Base-by-base conservation (phyloP, 1,140 invertebrate genomes). In the Hyles euphorbiae region DNA sequence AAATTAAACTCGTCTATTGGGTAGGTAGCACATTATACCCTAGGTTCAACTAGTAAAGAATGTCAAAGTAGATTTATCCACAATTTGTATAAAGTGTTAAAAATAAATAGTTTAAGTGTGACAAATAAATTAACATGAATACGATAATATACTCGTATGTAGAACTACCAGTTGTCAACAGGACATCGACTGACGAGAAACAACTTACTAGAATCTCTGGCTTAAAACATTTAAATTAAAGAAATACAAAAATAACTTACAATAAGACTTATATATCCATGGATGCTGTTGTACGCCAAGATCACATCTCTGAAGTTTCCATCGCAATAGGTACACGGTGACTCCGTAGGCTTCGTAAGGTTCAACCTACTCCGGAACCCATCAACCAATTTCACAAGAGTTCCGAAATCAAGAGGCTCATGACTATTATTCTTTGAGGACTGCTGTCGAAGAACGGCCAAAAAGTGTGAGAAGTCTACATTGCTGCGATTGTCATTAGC, bases 241-340 rank as follows among this genome's bases (percentile, higher is more conserved):
- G 6, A 43, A 47, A 10, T 36, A 10, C 36, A 54, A 44, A 49
- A 48, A 12, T 60, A 67, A 82, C 86, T 86, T 71, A 89, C 87
- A 53, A 90, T 76, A 34, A 90, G 65, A 61, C 88, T 90, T 53
- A 89, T 71, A 53, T 88, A 90, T 64, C 88, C 88, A 57, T 90
- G 87, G n/a, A 89, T 78, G 52, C 77, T 83, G 61, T 90, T 88
- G 60, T 90, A 90, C 2, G 80, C 76, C 5, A 80, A 64, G 50
- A 89, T 68, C 7, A 88, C 56, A 43, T 89, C 85, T 10, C 80
- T 71, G 9, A 90, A 76, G 50, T 63, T 78, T 3, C 88, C 87
- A 3, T 79, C 81, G 49, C 88, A 90, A 62, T 89, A 90, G 50
- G 76, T 75, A 56, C 84, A 88, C 3, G 66, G 32, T 4, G 71